Conservation (phyloP, 2,113 vertebrate species). For the Neolamprologus falcicula region DNA sequence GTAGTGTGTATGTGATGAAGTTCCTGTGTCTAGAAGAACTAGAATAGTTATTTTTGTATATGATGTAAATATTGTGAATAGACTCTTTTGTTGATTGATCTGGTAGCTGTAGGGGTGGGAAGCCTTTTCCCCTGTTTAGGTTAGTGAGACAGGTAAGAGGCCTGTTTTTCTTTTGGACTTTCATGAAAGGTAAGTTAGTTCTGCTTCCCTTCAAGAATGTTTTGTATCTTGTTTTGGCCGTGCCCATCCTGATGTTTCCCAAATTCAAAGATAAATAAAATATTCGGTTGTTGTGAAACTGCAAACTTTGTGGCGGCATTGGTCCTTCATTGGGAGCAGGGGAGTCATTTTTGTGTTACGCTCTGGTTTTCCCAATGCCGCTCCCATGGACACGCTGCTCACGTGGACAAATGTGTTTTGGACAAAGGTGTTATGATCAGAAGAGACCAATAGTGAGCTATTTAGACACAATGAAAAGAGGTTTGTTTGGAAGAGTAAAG, state of each 20-base stretch:
- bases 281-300: not conserved
- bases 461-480: not conserved
- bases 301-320: not conserved
- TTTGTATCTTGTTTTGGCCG: not conserved
- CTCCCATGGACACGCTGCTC: not conserved
- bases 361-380: not conserved
- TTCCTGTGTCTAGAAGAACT: not conserved
- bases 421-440: not conserved
- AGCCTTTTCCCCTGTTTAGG: not conserved
- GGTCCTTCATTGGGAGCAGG: not conserved
- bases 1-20: not conserved
- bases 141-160: not conserved
- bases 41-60: not conserved
- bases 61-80: not conserved
- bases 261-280: not conserved
- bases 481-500: not conserved
- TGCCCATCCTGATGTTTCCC: not conserved
- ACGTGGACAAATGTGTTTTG: not conserved
- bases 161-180: not conserved
- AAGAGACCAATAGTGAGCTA: not conserved
- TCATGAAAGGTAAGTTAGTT: not conserved
- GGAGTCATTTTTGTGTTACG: not conserved
- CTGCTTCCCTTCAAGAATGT: not conserved
- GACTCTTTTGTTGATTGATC: not conserved
- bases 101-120: not conserved